These are phyloP conservation scores for Lasiommata megera DNA, from an alignment of 2,888 invertebrate genomes.

Conservation along the genomic window DNA sequence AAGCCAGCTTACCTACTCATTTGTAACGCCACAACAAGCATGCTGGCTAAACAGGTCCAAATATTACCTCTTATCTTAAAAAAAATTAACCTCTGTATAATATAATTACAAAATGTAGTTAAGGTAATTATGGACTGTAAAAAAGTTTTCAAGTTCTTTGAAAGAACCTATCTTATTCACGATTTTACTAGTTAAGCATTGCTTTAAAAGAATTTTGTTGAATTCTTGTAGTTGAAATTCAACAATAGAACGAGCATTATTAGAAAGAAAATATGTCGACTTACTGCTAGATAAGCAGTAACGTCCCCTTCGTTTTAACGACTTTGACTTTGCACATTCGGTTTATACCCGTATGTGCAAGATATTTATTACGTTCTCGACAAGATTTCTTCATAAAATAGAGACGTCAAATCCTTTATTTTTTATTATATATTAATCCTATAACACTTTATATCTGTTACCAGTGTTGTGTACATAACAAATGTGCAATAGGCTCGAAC, in stretches of 20 bases:
- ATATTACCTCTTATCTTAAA: too few relatives aligned
- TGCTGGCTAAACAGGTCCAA: too few relatives aligned
- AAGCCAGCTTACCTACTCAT: too few relatives aligned
- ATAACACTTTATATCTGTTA: too few relatives aligned
- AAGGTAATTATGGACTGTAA: neutral
- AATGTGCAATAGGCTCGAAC: too few relatives aligned
- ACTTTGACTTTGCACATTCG: constrained; percentile 24
- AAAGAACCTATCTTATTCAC: neutral
- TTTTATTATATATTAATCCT: too few relatives aligned
- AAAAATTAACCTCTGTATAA: too few relatives aligned
- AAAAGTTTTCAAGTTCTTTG: neutral
- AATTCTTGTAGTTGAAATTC: neutral
- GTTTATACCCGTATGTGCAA: constrained; percentile 12
- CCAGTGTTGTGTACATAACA: too few relatives aligned
- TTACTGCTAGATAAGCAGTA: constrained; percentile 22
- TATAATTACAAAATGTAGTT: too few relatives aligned
- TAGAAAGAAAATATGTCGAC: constrained; percentile 27
- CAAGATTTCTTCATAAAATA: neutral
- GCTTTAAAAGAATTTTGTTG: neutral
- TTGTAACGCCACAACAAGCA: too few relatives aligned
- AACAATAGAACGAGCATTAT: constrained; percentile 10
- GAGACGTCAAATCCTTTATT: neutral
- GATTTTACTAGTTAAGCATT: neutral
- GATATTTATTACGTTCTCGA: neutral
- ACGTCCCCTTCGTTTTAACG: constrained; percentile 25